Evolutionary conservation across 2,113 vertebrate species (phyloP).

Genomic region (Microcebus lehilahytsara): DNA sequence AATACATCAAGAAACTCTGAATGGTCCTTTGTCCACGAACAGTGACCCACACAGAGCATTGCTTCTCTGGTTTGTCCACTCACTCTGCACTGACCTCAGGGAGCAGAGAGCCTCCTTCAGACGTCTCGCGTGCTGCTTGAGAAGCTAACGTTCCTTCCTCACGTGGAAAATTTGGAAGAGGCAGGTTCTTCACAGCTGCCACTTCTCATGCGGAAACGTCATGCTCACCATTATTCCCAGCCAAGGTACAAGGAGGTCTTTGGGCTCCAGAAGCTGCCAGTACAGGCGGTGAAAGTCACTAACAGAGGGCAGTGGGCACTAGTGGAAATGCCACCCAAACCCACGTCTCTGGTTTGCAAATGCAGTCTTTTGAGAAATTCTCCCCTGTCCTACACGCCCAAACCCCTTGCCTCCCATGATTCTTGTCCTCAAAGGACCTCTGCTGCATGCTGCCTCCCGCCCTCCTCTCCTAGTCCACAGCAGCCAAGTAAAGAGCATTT

Average conservation of each 20-base stretch:
- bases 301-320: neutral
- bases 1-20: neutral
- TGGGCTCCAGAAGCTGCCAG: neutral
- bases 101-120: neutral
- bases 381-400: neutral
- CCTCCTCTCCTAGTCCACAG: neutral
- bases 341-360: neutral
- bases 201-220: neutral
- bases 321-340: neutral
- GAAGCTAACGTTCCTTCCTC: neutral
- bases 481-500: neutral
- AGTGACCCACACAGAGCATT: neutral
- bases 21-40: neutral
- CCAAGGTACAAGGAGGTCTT: neutral
- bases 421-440: neutral
- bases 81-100: neutral
- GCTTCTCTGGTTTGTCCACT: rapidly evolving
- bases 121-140: neutral
- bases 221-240: neutral
- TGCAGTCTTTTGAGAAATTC: neutral
- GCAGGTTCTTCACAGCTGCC: neutral
- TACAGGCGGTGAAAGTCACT: neutral
- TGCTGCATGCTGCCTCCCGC: neutral
- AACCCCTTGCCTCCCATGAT: neutral
- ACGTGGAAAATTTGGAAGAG: neutral